These are phyloP conservation scores for Rallus crepitans DNA, from an alignment of 2,797 vertebrate genomes.

Conservation along the genomic window DNA sequence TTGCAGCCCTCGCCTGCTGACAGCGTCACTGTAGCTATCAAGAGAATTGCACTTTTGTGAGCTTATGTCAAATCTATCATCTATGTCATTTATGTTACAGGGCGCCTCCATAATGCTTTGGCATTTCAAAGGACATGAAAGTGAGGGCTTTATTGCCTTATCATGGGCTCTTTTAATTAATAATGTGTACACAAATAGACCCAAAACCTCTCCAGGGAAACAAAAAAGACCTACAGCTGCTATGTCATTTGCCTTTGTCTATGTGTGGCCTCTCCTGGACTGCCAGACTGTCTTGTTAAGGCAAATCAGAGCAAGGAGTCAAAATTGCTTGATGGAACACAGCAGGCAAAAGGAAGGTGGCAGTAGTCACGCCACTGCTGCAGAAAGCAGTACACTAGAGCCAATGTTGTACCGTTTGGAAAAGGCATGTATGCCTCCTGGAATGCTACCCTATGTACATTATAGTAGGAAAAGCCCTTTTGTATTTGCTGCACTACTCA, in stretches of 20 bases:
- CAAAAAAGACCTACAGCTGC: not conserved
- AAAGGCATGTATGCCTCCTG: fast-evolving
- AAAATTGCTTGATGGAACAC: fast-evolving
- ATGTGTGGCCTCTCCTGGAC: not conserved
- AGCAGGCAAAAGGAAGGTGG: not conserved
- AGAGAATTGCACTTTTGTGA: not conserved
- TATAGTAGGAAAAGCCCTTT: fast-evolving
- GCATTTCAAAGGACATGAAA: not conserved
- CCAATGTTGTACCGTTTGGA: fast-evolving
- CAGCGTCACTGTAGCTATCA: not conserved
- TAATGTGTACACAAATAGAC: not conserved
- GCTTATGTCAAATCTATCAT: no score
- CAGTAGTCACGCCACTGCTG: fast-evolving
- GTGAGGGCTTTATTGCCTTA: not conserved
- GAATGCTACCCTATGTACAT: fast-evolving
- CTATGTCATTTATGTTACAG: not conserved
- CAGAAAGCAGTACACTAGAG: fast-evolving
- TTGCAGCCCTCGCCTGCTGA: not conserved
- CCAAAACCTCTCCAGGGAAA: not conserved
- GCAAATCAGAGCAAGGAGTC: no score
- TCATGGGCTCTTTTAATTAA: not conserved
- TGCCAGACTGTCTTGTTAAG: not conserved
- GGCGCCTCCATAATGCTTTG: not conserved
- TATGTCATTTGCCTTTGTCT: not conserved
- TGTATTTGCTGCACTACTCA: fast-evolving